These are phyloP conservation scores for Syrrhaptes paradoxus DNA, from an alignment of 2,113 vertebrate species.

Conservation along the genomic window DNA sequence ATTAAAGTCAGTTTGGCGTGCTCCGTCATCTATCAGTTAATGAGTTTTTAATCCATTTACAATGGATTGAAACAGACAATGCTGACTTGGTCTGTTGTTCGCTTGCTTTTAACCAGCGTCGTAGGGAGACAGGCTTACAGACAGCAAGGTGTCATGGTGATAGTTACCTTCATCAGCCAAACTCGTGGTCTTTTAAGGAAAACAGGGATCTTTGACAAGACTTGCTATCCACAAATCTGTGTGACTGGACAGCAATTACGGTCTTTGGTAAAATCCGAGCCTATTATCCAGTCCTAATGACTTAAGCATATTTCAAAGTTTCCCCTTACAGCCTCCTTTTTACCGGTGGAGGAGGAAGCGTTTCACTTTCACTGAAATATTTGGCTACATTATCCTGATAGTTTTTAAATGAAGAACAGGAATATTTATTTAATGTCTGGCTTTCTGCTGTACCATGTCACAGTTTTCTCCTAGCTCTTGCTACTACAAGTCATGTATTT, in stretches of 20 bases:
- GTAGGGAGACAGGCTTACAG: not conserved
- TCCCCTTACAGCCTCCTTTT: not conserved
- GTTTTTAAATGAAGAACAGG: not conserved
- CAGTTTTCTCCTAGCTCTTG: not conserved
- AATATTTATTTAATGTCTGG: not conserved
- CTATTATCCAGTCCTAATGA: slow-evolving; percentile 15
- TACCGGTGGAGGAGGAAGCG: not conserved
- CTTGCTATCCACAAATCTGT: not conserved
- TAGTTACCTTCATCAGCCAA: not conserved
- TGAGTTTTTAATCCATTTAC: slow-evolving; percentile 50
- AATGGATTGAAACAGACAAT: not conserved
- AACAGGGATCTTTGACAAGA: not conserved
- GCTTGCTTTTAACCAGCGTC: not conserved
- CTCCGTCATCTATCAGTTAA: slow-evolving; percentile 33
- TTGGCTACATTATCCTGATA: not conserved
- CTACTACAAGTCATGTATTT: not conserved
- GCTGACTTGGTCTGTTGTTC: not conserved
- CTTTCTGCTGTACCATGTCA: not conserved
- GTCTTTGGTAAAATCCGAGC: not conserved
- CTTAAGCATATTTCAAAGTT: slow-evolving; percentile 9
- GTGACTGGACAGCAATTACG: not conserved
- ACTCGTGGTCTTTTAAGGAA: not conserved
- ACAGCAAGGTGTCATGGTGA: not conserved
- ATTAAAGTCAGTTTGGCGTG: not conserved
- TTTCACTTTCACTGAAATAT: not conserved